Evolutionary conservation across 2,797 vertebrate species (phyloP).

Genomic region (Fistularia commersonii): DNA sequence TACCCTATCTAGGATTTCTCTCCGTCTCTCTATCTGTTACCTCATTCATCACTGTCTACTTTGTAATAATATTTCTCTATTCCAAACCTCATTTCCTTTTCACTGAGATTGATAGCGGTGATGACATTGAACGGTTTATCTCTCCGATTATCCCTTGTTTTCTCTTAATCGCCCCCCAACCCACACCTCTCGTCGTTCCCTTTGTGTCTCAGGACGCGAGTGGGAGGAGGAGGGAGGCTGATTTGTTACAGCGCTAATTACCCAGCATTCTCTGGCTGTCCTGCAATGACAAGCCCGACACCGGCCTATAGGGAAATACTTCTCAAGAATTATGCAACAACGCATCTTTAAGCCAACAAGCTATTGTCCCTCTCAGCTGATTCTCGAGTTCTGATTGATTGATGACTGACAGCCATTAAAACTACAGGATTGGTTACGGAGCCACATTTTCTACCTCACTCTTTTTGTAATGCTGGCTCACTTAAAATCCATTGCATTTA

Average conservation of each 20-base stretch:
- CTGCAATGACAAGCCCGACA: constrained; percentile 60
- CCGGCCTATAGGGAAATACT: constrained; percentile 56
- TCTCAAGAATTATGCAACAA: constrained; percentile 57
- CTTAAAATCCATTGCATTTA: neutral
- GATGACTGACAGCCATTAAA: constrained; percentile 6
- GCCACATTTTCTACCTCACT: too few species aligned
- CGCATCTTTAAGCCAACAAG: constrained; percentile 32
- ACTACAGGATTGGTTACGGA: constrained; percentile 3
- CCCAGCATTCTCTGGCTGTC: constrained; percentile 58
- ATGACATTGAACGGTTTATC: constrained; percentile 86
- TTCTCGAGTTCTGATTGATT: constrained; percentile 1
- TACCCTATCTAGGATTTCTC: constrained; percentile 30
- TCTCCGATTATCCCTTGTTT: constrained; percentile 81
- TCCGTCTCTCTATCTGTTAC: constrained; percentile 53
- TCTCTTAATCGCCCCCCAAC: constrained; percentile 76
- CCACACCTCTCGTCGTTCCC: constrained; percentile 19
- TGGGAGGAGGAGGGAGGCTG: constrained; percentile 50
- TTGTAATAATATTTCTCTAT: constrained; percentile 86
- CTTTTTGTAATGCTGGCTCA: neutral
- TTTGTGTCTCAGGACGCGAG: constrained; percentile 61
- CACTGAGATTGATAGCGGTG: constrained; percentile 82
- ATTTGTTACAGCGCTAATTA: constrained; percentile 78
- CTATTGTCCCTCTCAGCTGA: constrained; percentile 7
- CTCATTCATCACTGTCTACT: constrained; percentile 85
- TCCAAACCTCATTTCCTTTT: constrained; percentile 82